Evolutionary conservation across 2,797 vertebrate species (phyloP).

Genomic region (Aselliscus stoliczkanus): DNA sequence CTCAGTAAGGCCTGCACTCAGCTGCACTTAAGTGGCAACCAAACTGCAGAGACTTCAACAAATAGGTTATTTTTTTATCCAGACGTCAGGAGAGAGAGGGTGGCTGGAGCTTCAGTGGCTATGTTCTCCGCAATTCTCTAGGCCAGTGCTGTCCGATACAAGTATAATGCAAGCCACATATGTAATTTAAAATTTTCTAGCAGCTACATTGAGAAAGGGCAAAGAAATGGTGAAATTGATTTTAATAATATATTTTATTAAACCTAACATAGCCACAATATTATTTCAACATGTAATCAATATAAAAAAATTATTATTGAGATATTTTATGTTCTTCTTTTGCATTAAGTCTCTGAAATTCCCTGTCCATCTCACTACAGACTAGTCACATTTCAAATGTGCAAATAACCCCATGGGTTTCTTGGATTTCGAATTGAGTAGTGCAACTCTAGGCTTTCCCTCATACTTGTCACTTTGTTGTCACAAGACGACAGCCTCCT

Average conservation of each 20-base stretch:
- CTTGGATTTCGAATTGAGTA: neutral
- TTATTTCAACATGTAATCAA: neutral
- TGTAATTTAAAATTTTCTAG: neutral
- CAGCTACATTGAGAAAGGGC: neutral
- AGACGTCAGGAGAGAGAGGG: neutral
- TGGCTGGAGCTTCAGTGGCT: neutral
- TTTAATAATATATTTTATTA: slow-evolving; percentile 29
- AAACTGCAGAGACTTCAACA: neutral
- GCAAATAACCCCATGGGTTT: neutral
- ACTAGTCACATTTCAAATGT: neutral
- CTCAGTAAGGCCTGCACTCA: neutral
- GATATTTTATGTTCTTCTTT: neutral
- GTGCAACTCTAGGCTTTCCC: neutral
- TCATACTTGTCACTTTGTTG: neutral
- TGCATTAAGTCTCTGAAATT: neutral
- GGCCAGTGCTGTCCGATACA: neutral
- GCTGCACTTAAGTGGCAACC: neutral
- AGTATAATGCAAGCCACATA: neutral
- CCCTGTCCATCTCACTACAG: neutral
- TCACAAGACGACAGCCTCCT: neutral
- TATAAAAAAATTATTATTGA: neutral
- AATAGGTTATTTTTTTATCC: neutral
- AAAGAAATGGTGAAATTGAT: neutral
- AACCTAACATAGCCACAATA: neutral
- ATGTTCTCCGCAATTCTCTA: neutral